phyloP scores from a whole-genome alignment of 2,113 vertebrate species.

The Psephotus haematonotus region DNA sequence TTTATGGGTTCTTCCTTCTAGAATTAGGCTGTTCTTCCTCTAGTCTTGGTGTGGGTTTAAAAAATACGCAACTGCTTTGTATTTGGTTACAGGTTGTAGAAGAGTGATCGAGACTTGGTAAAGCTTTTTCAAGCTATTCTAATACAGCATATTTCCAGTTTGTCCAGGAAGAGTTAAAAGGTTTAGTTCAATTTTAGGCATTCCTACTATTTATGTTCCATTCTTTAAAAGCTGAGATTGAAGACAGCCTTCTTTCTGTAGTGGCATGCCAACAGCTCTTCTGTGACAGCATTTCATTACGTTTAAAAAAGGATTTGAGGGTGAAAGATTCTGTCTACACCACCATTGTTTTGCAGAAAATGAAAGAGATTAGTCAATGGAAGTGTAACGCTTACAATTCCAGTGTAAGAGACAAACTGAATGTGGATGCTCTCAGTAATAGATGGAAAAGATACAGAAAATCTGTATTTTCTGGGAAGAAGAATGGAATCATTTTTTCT shows the following conservation, averaged over 20 bases:
- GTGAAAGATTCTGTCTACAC: not conserved
- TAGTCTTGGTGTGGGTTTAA: not conserved
- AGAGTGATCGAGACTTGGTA: not conserved
- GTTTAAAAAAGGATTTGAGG: not conserved
- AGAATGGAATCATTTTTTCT: not conserved
- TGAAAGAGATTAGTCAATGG: not conserved
- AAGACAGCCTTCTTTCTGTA: not conserved
- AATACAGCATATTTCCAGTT: not conserved
- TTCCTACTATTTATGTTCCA: not conserved
- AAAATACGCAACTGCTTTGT: not conserved
- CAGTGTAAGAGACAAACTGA: not conserved
- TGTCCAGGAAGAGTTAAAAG: not conserved
- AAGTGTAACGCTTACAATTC: not conserved
- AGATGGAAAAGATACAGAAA: not conserved
- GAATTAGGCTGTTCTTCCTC: not conserved
- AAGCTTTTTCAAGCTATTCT: not conserved
- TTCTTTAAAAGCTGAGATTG: not conserved
- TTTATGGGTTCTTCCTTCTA: not conserved
- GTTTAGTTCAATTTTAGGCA: not conserved
- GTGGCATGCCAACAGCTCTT: not conserved
- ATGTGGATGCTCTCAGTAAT: not conserved
- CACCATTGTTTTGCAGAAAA: not conserved
- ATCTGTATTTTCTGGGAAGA: not conserved
- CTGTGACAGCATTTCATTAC: not conserved
- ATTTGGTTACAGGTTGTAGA: not conserved